A percentile compares a stretch with the other conserved stretches of the same genome.
Evolutionary conservation across 2,888 invertebrate species (phyloP).

Genomic region (Steinernema carpocapsae): DNA sequence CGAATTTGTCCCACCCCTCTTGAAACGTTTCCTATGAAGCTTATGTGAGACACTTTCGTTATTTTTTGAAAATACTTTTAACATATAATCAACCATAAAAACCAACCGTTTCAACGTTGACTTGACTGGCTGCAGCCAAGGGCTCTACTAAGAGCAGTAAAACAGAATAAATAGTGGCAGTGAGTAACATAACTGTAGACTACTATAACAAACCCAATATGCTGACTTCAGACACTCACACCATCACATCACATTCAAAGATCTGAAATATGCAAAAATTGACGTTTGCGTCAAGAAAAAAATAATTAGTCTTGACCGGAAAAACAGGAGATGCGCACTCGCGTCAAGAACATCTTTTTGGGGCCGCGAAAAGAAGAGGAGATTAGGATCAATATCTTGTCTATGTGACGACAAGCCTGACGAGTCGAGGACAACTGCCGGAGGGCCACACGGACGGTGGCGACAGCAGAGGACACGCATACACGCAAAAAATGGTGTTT

Average conservation of each 20-base stretch:
- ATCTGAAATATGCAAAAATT: not conserved
- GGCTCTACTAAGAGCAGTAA: not conserved
- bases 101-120: slow-evolving; percentile 27
- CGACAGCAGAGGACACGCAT: slow-evolving; percentile 11
- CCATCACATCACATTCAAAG: not conserved
- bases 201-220: not conserved
- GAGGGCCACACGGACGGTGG: slow-evolving; percentile 22
- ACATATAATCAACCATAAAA: slow-evolving; percentile 3
- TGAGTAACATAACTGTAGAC: not conserved
- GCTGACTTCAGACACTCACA: not conserved
- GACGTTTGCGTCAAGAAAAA: not conserved
- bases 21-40: no score
- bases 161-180: slow-evolving; percentile 19
- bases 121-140: not conserved
- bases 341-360: slow-evolving; percentile 18
- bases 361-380: slow-evolving; percentile 23
- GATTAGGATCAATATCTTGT: slow-evolving; percentile 30
- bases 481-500: slow-evolving; percentile 13
- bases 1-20: no score
- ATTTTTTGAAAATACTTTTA: no score
- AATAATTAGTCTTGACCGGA: not conserved
- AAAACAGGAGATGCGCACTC: not conserved
- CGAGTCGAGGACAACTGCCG: slow-evolving; percentile 27
- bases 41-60: no score
- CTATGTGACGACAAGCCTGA: slow-evolving; percentile 29